These are phyloP conservation scores for Hermaeophaga mercurialis DNA, from an alignment of 2,888 invertebrate species.

Conservation along the genomic window DNA sequence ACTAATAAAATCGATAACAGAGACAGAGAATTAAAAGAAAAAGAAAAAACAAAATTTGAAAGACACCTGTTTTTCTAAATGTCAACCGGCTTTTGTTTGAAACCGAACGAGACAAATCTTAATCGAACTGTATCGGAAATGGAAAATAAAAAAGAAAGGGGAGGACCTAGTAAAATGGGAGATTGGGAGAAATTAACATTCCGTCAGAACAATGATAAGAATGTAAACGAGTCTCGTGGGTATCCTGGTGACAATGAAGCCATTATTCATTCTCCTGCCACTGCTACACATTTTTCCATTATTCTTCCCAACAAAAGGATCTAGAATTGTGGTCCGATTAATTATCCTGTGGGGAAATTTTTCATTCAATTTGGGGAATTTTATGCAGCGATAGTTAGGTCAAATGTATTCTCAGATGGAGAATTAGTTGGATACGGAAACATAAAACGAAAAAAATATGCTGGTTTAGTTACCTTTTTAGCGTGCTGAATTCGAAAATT, in stretches of 20 bases:
- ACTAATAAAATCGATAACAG: too few species aligned
- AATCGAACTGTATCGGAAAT: background rate
- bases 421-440: too few species aligned
- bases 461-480: too few species aligned
- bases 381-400: conserved; percentile 8
- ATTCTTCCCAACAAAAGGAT: conserved; percentile 18
- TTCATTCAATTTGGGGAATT: conserved; percentile 21
- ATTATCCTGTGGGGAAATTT: conserved; percentile 17
- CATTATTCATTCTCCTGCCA: conserved; percentile 20
- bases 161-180: too few species aligned
- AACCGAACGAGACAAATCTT: too few species aligned
- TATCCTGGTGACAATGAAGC: conserved; percentile 14
- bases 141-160: background rate
- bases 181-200: conserved; percentile 2
- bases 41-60: too few species aligned
- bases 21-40: too few species aligned
- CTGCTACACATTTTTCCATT: conserved; percentile 15
- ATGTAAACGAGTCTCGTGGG: conserved; percentile 20
- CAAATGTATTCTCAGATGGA: conserved; percentile 5
- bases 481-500: too few species aligned
- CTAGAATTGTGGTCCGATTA: conserved; percentile 13
- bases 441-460: too few species aligned
- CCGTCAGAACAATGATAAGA: conserved; percentile 13
- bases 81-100: too few species aligned
- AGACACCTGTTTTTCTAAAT: too few species aligned